phyloP scores from a whole-genome alignment of 2,113 vertebrate species.

The Corythornis madagascariensis region DNA sequence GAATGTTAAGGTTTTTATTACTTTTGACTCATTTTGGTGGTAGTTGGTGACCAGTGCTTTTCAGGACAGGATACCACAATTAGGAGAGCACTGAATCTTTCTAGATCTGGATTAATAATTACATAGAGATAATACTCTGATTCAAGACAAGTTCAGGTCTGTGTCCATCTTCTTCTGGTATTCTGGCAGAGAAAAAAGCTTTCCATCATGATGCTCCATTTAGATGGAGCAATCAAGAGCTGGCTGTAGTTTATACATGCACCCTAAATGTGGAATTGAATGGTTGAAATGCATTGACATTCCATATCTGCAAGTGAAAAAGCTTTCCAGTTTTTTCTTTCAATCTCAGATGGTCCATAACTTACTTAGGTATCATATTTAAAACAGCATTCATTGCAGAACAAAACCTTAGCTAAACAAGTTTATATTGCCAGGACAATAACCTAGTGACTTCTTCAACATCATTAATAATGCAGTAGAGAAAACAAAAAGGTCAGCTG shows the following conservation, averaged over 20 bases:
- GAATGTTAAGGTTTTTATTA: not conserved
- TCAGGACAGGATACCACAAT: not conserved
- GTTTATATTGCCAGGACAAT: constrained; percentile 13
- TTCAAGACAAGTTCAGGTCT: not conserved
- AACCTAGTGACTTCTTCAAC: constrained; percentile 16
- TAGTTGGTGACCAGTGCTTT: not conserved
- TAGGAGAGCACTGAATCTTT: not conserved
- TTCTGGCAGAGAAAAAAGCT: not conserved
- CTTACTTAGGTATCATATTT: not conserved
- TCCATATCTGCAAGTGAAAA: not conserved
- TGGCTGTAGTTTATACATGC: not conserved
- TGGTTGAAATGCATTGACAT: not conserved
- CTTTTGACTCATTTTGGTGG: not conserved
- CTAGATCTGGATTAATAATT: not conserved
- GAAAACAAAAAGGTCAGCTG: constrained; percentile 37
- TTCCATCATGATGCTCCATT: not conserved
- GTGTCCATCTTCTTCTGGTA: not conserved
- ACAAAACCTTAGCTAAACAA: not conserved
- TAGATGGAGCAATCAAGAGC: not conserved
- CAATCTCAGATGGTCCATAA: not conserved
- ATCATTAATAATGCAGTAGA: constrained; percentile 44
- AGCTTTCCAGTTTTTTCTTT: not conserved
- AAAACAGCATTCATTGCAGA: not conserved
- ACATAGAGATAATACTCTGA: not conserved
- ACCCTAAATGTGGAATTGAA: not conserved